These are phyloP conservation scores for Enoplosus armatus DNA, from an alignment of 2,797 vertebrate species.

Conservation along the genomic window DNA sequence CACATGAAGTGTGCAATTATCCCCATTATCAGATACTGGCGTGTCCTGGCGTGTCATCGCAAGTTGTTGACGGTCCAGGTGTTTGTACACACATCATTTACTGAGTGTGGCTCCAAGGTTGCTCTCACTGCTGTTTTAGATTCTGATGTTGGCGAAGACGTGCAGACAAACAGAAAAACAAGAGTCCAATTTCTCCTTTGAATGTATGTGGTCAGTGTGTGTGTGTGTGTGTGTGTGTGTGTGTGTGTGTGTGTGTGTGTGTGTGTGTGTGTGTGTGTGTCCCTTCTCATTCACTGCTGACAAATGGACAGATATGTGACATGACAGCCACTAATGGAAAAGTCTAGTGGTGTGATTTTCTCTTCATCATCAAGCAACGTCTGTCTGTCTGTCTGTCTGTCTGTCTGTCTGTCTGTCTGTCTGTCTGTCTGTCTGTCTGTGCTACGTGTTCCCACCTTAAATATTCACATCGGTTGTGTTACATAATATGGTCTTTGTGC, in stretches of 20 bases:
- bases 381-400: no score
- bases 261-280: neutral
- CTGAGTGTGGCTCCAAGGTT: neutral
- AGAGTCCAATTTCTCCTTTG: neutral
- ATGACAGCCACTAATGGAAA: constrained; percentile 48
- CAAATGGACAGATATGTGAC: constrained; percentile 35
- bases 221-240: neutral
- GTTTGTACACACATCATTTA: neutral
- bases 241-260: constrained; percentile 10
- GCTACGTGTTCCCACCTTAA: neutral
- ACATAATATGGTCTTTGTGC: neutral
- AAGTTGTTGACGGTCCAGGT: neutral
- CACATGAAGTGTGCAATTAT: neutral
- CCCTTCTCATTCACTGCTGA: constrained; percentile 9
- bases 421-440: neutral
- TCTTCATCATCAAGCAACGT: neutral
- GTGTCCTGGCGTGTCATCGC: no score
- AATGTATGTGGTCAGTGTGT: neutral
- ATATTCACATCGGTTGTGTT: constrained; percentile 2
- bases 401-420: neutral
- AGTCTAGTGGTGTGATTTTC: constrained; percentile 32
- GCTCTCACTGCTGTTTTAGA: neutral
- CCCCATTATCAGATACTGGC: neutral
- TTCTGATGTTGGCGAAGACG: neutral
- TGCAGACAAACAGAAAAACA: neutral